These are phyloP conservation scores for Metalampra italica DNA, from an alignment of 2,888 invertebrate genomes.

Conservation along the genomic window DNA sequence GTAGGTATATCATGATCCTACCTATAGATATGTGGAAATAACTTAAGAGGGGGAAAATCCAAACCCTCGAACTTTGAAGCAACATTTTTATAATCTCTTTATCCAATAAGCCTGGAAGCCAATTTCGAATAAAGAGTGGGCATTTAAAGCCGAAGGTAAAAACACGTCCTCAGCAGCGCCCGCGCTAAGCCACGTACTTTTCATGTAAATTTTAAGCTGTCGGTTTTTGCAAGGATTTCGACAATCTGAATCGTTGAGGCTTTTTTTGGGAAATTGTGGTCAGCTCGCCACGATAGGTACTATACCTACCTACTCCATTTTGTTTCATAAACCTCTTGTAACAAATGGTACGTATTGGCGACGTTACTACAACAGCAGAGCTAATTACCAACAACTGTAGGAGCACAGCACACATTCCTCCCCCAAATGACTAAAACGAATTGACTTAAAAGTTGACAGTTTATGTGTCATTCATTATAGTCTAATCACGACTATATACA, in stretches of 20 bases:
- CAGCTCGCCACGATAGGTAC: slow-evolving; percentile 20
- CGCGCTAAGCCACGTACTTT: slow-evolving; percentile 48
- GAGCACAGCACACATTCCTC: too few species aligned
- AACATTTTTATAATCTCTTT: slow-evolving; percentile 47
- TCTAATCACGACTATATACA: too few species aligned
- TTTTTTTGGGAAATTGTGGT: slow-evolving; percentile 37
- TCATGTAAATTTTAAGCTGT: slow-evolving; percentile 58
- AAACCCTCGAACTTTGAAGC: slow-evolving; percentile 26
- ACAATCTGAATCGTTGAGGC: slow-evolving; percentile 41
- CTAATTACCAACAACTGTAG: too few species aligned
- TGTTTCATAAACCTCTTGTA: neutral
- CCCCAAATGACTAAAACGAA: too few species aligned
- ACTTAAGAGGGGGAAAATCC: slow-evolving; percentile 16
- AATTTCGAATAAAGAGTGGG: slow-evolving; percentile 56
- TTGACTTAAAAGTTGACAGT: too few species aligned
- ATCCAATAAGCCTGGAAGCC: slow-evolving; percentile 52
- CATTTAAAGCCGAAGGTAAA: slow-evolving; percentile 53
- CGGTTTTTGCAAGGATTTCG: slow-evolving; percentile 47
- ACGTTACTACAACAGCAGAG: too few species aligned
- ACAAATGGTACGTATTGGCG: neutral
- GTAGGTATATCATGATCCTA: too few species aligned
- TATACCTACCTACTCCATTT: too few species aligned
- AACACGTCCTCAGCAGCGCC: slow-evolving; percentile 39
- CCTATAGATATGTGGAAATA: neutral
- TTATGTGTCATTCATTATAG: too few species aligned